Base-by-base conservation (phyloP, 2,888 invertebrate genomes). In the Ophion ventricosus region DNA sequence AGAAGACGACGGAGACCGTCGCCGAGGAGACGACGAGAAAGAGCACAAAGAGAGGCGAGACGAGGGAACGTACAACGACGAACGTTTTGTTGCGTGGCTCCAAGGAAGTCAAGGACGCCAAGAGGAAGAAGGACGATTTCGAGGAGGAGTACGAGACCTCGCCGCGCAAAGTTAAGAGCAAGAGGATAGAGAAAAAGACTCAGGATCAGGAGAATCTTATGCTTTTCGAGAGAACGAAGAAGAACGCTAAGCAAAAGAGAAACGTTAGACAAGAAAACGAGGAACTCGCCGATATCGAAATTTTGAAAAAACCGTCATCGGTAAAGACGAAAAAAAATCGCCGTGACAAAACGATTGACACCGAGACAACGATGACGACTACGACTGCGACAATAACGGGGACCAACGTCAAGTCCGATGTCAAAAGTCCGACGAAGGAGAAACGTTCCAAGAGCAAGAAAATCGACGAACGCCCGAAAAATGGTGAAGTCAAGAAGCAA, bases 391-490 rank as follows among this genome's bases (percentile, higher is more conserved):
- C 76, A 54, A 63, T 43, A 29, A 75, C 72, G 17, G 69, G 83
- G 79, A 86, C 83, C 20, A 86, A 78, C 66, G 87, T 87, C 11
- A 91, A 89, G 72, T 85, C 87, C 5, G 88, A 94, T 80, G 91
- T 88, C 8, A 94, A 94, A 87, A 94, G 94, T 89, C 93, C 92
- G 85, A 93, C 93, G 88, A 94, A 94, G 35, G 93, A 94, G 14
- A 95, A 94, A 82, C 94, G 94, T 88, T 94, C 94, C 5, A 95
- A 94, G 90, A 93, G 93, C 77, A 94, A 94, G 89, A 94, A 94
- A 85, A 94, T 94, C 86, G 94, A 94, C 49, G 90, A 91, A 94
- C 95, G 90, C 95, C 95, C 83, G 94, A 96, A 92, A 95, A 95
- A 92, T 92, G 96, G 86, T 90, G 95, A 89, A 94, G 94, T 90